Base-by-base conservation (phyloP, 2,113 vertebrate genomes). In the Todiramphus chloris region DNA sequence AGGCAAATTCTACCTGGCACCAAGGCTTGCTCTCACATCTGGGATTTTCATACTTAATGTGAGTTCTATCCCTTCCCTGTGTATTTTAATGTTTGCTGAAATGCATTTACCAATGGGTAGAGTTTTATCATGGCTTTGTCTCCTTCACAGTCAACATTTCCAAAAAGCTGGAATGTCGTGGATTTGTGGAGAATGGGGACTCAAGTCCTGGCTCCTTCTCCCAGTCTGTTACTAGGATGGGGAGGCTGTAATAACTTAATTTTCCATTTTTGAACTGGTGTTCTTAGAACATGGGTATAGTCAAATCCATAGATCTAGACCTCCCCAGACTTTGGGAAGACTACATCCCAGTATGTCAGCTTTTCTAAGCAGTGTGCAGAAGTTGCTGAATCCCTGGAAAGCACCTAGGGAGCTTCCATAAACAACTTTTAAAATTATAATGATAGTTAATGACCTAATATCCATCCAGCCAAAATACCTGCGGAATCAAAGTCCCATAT, bases 391-490 rank as follows among this genome's bases (percentile, higher is more conserved):
- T 97, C 90, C 96, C 96, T 96, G 96, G 92, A 96, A 96, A 96
- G 94, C 96, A 94, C 96, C 95, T 94, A 90, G 60, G 89, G 95
- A 92, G 80, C 96, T 96, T 93, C 92, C 92, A 96, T 96, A 96
- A 96, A 95, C 96, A 97, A 56, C 82, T 87, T 94, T 82, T 84
- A 72, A 96, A 95, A 94, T 89, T 2, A 92, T 95, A 96, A 96
- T 96, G 82, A 96, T 93, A 96, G 86, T 96, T 95, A 96, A 96
- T 96, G 90, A 93, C 95, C 95, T 92, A 95, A 96, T 96, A 95
- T 96, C 96, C 88, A 96, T 62, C 89, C 95, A 96, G 90, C 94
- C 95, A 95, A 95, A 96, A 95, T 94, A 96, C 96, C 73, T 94
- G 92, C 0, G 20, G 96, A 96, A 93, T 94, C 90, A 94, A 94